phyloP scores from a whole-genome alignment of 2,888 invertebrate genomes.

The Drosophila paracracens region DNA sequence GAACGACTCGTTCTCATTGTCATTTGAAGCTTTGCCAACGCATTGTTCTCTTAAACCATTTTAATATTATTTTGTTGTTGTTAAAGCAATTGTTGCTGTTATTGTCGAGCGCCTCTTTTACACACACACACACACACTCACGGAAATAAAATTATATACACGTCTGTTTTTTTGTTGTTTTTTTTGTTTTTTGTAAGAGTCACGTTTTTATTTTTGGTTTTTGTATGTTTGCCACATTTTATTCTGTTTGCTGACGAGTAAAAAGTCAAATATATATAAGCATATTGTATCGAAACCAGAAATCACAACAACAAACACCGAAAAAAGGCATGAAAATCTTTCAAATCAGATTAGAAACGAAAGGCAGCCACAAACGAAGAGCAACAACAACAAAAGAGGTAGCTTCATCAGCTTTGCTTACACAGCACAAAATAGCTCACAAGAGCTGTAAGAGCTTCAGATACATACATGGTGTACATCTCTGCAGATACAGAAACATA shows the following conservation, averaged over 20 bases:
- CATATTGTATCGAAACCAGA: slow-evolving; percentile 35
- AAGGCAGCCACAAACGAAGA: slow-evolving; percentile 7
- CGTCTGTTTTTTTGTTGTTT: slow-evolving; percentile 58
- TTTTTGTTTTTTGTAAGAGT: slow-evolving; percentile 56
- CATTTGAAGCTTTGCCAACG: slow-evolving; percentile 61
- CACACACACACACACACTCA: slow-evolving; percentile 44
- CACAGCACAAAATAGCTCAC: slow-evolving; percentile 53
- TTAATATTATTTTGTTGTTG: slow-evolving; percentile 15
- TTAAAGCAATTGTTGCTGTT: slow-evolving; percentile 7
- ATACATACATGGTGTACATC: background rate
- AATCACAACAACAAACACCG: slow-evolving; percentile 39
- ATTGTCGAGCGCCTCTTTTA: slow-evolving; percentile 23
- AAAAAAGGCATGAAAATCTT: slow-evolving; percentile 47
- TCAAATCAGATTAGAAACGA: slow-evolving; percentile 69
- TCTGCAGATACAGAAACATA: background rate
- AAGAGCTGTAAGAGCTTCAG: slow-evolving; percentile 1
- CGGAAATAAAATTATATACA: slow-evolving; percentile 61
- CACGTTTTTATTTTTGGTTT: slow-evolving; percentile 59
- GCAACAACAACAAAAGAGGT: slow-evolving; percentile 7
- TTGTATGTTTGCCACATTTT: slow-evolving; percentile 25
- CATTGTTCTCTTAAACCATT: slow-evolving; percentile 50
- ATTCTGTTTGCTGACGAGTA: slow-evolving; percentile 61
- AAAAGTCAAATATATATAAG: slow-evolving; percentile 17
- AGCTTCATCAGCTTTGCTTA: slow-evolving; percentile 60
- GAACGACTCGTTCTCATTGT: slow-evolving; percentile 46